phyloP scores from a whole-genome alignment of 2,888 invertebrate species.

The Bellardia pandia region DNA sequence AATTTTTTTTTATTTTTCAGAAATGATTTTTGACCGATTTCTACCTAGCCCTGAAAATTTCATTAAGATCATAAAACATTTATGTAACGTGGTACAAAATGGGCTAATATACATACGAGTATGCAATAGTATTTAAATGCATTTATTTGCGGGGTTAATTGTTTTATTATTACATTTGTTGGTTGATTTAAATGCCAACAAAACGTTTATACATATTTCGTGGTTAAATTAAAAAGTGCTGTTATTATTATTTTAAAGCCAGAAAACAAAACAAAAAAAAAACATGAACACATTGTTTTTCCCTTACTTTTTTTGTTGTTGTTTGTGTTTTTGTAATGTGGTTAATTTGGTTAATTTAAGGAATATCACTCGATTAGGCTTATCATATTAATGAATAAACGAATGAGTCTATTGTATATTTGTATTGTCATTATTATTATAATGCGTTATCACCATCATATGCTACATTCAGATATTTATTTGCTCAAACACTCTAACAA shows the following conservation, averaged over 20 bases:
- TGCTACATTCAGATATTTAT: not conserved
- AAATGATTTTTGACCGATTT: too few species aligned
- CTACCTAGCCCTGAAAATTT: too few species aligned
- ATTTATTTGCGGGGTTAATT: conserved; percentile 18
- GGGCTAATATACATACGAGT: not conserved
- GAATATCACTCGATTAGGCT: conserved; percentile 45
- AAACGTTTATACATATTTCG: not conserved
- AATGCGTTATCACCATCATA: conserved; percentile 12
- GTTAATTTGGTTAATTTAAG: conserved; percentile 46
- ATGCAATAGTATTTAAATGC: not conserved
- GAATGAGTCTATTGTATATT: conserved; percentile 1
- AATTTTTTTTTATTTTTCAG: too few species aligned
- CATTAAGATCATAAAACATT: too few species aligned
- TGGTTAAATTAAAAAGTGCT: conserved; percentile 11
- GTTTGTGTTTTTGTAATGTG: conserved; percentile 10
- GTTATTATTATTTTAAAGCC: not conserved
- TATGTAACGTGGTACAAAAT: too few species aligned
- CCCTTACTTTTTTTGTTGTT: not conserved
- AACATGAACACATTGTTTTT: not conserved
- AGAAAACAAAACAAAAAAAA: not conserved
- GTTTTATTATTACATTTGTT: conserved; percentile 11
- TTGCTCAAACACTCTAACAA: not conserved
- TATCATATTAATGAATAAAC: conserved; percentile 7
- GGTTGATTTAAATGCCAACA: conserved; percentile 9
- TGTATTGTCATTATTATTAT: conserved; percentile 1